Evolutionary conservation across 2,113 vertebrate genomes (phyloP).

Genomic region (Dissostichus mawsoni): DNA sequence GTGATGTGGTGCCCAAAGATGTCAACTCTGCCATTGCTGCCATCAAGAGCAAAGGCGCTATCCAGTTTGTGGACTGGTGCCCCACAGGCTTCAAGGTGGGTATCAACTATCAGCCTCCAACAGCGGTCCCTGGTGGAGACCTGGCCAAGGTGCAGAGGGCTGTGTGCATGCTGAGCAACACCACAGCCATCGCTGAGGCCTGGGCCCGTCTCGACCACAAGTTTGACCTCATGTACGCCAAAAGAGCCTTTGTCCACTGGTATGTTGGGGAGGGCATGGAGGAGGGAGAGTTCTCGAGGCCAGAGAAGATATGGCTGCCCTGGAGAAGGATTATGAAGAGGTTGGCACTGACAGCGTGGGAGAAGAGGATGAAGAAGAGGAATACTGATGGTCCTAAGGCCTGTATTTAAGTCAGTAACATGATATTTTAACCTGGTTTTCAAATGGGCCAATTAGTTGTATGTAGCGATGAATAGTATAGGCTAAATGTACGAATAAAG

Average conservation of each 20-base stretch:
- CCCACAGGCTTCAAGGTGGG: slow-evolving; percentile 91
- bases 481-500: background rate
- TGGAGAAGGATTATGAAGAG: slow-evolving; percentile 83
- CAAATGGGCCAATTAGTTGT: background rate
- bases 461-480: background rate
- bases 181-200: slow-evolving; percentile 89
- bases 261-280: slow-evolving; percentile 90
- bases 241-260: slow-evolving; percentile 89
- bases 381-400: slow-evolving; percentile 62
- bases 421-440: background rate
- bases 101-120: slow-evolving; percentile 90
- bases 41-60: slow-evolving; percentile 90
- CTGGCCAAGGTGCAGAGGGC: slow-evolving; percentile 89
- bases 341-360: slow-evolving; percentile 79
- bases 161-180: slow-evolving; percentile 90
- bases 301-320: slow-evolving; percentile 81
- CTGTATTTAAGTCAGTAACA: background rate
- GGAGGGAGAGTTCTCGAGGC: slow-evolving; percentile 83
- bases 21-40: slow-evolving; percentile 87
- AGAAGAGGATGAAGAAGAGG: slow-evolving; percentile 77
- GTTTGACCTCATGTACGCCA: slow-evolving; percentile 90
- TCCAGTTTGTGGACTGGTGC: slow-evolving; percentile 91
- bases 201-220: slow-evolving; percentile 90
- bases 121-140: slow-evolving; percentile 87
- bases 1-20: slow-evolving; percentile 87